phyloP scores from a whole-genome alignment of 1,140 invertebrate species.

The Bombus picipes region DNA sequence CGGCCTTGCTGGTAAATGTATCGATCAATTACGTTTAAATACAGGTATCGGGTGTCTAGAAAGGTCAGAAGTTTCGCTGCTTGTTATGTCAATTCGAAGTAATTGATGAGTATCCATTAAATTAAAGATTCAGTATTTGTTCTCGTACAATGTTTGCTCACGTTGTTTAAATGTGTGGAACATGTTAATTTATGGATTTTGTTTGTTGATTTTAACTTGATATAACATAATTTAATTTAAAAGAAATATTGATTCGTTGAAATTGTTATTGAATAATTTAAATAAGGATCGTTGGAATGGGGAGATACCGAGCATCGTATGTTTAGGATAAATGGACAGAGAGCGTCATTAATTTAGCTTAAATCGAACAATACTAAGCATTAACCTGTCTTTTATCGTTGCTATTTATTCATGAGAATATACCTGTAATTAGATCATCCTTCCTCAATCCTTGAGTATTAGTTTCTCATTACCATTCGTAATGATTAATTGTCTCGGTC shows the following conservation, averaged over 20 bases:
- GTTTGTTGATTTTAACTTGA: not conserved
- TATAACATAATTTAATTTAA: not conserved
- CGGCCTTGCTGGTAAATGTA: not conserved
- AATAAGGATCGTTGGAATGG: not conserved
- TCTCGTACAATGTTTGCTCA: not conserved
- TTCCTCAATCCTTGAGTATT: not conserved
- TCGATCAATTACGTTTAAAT: not conserved
- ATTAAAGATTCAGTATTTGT: not conserved
- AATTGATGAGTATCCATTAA: not conserved
- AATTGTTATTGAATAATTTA: not conserved
- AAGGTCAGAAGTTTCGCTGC: not conserved
- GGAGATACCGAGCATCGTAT: not conserved
- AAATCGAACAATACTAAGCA: not conserved
- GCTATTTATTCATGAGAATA: conserved; percentile 3
- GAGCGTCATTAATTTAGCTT: conserved; percentile 16
- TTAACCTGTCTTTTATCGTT: not conserved
- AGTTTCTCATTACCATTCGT: conserved; percentile 11
- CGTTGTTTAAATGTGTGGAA: not conserved
- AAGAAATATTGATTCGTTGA: not conserved
- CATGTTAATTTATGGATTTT: not conserved
- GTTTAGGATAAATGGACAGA: not conserved
- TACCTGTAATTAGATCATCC: not conserved
- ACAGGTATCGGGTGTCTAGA: not conserved
- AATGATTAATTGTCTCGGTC: not conserved
- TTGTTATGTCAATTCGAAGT: not conserved